These are phyloP conservation scores for Ascidia mentula DNA, from an alignment of 23 tunicate genomes.

Conservation along the genomic window DNA sequence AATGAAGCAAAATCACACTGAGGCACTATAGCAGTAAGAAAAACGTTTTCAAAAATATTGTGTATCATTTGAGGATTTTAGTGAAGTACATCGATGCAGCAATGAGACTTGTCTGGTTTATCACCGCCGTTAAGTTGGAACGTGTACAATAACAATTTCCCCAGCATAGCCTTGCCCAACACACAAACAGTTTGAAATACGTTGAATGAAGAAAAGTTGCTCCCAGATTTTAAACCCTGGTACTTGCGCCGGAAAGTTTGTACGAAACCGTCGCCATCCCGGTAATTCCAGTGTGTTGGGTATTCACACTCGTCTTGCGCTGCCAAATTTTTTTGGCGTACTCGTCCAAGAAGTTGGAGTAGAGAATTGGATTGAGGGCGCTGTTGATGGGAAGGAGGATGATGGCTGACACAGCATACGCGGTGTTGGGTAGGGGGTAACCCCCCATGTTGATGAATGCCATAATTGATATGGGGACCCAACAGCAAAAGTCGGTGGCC, in stretches of 20 bases:
- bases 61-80: no score
- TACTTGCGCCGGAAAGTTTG: background rate
- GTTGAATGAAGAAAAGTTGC: no score
- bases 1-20: no score
- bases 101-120: no score
- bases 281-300: background rate
- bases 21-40: no score
- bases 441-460: constrained; percentile 22
- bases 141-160: no score
- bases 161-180: no score
- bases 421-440: background rate
- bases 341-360: constrained; percentile 16
- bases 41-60: no score
- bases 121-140: no score
- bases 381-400: constrained; percentile 19
- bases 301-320: background rate
- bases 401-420: constrained; percentile 23
- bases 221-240: constrained; percentile 1
- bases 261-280: background rate
- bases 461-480: constrained; percentile 29
- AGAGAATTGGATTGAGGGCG: constrained; percentile 24
- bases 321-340: constrained; percentile 4
- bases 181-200: no score
- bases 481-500: constrained; percentile 17
- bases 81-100: no score